Conservation (phyloP, 2,888 invertebrate genomes). For the Thumatha senex region DNA sequence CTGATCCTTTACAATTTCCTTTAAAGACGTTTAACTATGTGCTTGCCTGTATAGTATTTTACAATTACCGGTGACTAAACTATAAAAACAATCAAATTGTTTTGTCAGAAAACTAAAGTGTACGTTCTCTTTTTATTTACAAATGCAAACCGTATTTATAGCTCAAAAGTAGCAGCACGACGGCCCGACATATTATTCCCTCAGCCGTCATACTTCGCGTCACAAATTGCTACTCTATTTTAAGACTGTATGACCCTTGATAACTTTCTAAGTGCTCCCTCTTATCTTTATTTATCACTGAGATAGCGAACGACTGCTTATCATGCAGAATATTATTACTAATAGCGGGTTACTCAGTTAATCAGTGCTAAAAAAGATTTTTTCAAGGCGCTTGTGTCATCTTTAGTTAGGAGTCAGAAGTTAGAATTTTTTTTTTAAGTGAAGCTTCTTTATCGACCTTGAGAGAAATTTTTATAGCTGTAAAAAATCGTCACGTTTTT, state of each 20-base stretch:
- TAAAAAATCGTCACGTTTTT: too few species aligned
- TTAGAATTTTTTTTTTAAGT: too few species aligned
- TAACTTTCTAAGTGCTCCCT: constrained; percentile 61
- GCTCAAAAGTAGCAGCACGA: too few species aligned
- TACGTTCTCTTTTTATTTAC: background rate
- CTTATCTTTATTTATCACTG: constrained; percentile 61
- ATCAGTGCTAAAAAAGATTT: constrained; percentile 8
- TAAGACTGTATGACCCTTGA: constrained; percentile 61
- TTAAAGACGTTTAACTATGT: too few species aligned
- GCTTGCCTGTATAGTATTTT: too few species aligned
- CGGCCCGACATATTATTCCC: background rate
- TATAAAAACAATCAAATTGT: background rate
- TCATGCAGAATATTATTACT: constrained; percentile 48
- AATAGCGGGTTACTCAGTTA: constrained; percentile 30
- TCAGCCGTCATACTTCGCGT: constrained; percentile 16
- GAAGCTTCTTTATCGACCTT: too few species aligned
- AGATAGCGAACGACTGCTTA: constrained; percentile 62
- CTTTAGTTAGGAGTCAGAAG: too few species aligned
- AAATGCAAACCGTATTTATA: too few species aligned
- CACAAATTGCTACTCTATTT: constrained; percentile 60
- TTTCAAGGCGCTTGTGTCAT: too few species aligned
- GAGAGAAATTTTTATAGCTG: too few species aligned
- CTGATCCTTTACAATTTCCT: too few species aligned
- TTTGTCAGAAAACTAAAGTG: background rate
- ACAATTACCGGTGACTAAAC: background rate